A percentile compares a stretch with the other conserved stretches of the same genome.
Evolutionary conservation across 2,797 vertebrate species (phyloP).

Genomic region (Enteromius paludinosus): DNA sequence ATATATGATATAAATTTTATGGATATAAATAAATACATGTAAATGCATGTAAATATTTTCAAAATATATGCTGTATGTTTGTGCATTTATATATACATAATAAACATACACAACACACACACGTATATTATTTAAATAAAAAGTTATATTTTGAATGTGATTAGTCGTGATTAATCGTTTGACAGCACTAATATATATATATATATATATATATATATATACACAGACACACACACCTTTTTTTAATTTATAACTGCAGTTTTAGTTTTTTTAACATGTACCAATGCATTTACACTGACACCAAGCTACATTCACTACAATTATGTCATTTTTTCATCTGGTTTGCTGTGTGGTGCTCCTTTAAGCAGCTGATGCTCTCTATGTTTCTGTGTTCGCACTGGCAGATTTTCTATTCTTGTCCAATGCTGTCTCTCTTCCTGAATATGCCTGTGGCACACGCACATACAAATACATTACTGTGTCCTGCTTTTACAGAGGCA

Average conservation of each 20-base stretch:
- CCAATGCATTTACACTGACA: background rate
- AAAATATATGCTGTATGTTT: too few relatives aligned
- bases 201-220: background rate
- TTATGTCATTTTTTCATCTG: background rate
- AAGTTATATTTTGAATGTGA: too few relatives aligned
- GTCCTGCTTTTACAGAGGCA: conserved; percentile 25
- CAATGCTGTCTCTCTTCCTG: conserved; percentile 33
- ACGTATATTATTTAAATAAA: too few relatives aligned
- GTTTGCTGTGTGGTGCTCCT: background rate
- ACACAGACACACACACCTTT: too few relatives aligned
- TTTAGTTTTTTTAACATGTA: background rate
- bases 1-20: too few relatives aligned
- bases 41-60: too few relatives aligned
- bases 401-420: conserved; percentile 59
- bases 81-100: too few relatives aligned
- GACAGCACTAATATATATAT: too few relatives aligned
- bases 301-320: background rate
- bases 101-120: too few relatives aligned
- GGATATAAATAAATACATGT: too few relatives aligned
- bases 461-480: conserved; percentile 33
- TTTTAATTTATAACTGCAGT: too few relatives aligned
- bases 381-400: conserved; percentile 28
- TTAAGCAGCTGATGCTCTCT: conserved; percentile 25
- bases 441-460: conserved; percentile 48
- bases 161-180: too few relatives aligned